Evolutionary conservation across 2,888 invertebrate species (phyloP), one percentile per base, ranked within the genome.

Genomic region (Brachyptera risi): DNA sequence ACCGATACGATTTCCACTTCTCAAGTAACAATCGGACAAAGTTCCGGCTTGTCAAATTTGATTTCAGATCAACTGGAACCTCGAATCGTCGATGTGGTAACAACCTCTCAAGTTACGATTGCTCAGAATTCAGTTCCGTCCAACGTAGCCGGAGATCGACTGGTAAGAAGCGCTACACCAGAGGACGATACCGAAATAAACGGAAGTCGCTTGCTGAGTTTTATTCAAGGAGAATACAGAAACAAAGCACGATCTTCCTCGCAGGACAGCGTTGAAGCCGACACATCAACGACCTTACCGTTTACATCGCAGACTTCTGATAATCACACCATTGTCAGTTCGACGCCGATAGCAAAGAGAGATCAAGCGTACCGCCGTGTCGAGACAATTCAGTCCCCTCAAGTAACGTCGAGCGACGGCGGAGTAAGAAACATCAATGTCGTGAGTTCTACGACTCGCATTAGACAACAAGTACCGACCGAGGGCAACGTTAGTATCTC

Each of bases 261-360:
- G 27, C 19, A 17, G 37, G 37, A 31, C 11, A 31, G n/a, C 11
- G 13, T 13, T n/a, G 31, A 35, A 15, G 15, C 56, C 7, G 54
- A 42, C 19, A 35, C 58, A 15, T 21, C 40, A 9, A 15, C 17
- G 5, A 24, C 56, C 7, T 17, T n/a, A n/a, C n/a, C n/a, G n/a
- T n/a, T 38, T 13, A 26, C 40, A 31, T 37, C 37, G 9, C 56
- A 56, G 11, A 40, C 57, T 2, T 4, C 11, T 13, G 42, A 27
- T 1, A 23, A 11, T 21, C 23, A 50, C 38, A 44, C 42, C 11
- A 44, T 62, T 11, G 40, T 63, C 26, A 64, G 61, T 21, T 62
- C 64, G 7, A 64, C 64, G 3, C 64, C 64, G 13, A 44, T 64
- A 37, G 15, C 60, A n/a, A 56, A 21, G 5, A 19, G 56, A n/a